Conservation (phyloP, 1,140 invertebrate genomes). For the Elymnias hypermnestra region DNA sequence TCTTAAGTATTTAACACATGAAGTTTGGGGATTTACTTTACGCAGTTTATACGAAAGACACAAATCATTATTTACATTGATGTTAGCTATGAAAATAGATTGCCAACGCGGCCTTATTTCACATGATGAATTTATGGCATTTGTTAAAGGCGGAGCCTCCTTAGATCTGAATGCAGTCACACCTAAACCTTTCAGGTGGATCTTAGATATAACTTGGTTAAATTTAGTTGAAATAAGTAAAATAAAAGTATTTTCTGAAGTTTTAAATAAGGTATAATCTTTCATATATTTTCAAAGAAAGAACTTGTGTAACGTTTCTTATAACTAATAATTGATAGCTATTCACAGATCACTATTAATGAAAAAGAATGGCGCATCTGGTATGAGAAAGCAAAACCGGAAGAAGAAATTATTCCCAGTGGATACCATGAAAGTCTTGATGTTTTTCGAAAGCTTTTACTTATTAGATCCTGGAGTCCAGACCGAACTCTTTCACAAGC, state of each 20-base stretch:
- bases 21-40: slow-evolving; percentile 95
- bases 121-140: slow-evolving; percentile 95
- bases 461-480: slow-evolving; percentile 96
- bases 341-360: slow-evolving; percentile 83
- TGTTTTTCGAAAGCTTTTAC: slow-evolving; percentile 91
- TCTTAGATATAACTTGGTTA: slow-evolving; percentile 96
- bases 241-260: slow-evolving; percentile 86
- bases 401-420: slow-evolving; percentile 93
- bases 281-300: too few relatives aligned
- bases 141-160: slow-evolving; percentile 97
- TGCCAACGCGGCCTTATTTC: slow-evolving; percentile 88
- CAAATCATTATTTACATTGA: slow-evolving; percentile 94
- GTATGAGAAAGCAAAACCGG: slow-evolving; percentile 96
- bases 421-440: slow-evolving; percentile 93
- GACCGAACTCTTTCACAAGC: slow-evolving; percentile 96
- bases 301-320: too few relatives aligned
- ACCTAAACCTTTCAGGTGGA: slow-evolving; percentile 96
- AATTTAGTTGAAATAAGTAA: slow-evolving; percentile 97
- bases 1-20: slow-evolving; percentile 91
- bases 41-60: slow-evolving; percentile 95
- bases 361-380: slow-evolving; percentile 94
- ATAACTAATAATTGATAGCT: not conserved
- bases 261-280: slow-evolving; percentile 83
- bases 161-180: slow-evolving; percentile 94
- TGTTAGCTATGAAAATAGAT: slow-evolving; percentile 97